Conservation (phyloP, 1,140 invertebrate species). For the honey bee (Apis mellifera) region Amel_HAv3.1 CM009936.2:4101001-4101500, state of each 20-base stretch:
- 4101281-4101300: not conserved
- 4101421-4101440: slow-evolving; percentile 39
- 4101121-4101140: too few species aligned
- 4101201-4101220: too few species aligned
- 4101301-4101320: too few species aligned
- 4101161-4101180: too few species aligned
- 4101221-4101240: too few species aligned
- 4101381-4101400: not conserved
- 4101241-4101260: not conserved
- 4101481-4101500: slow-evolving; percentile 40
- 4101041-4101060: too few species aligned
- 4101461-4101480: not conserved
- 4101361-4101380: not conserved
- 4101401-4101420: slow-evolving; percentile 41
- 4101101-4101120: too few species aligned
- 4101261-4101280: not conserved
- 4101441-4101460: slow-evolving; percentile 38
- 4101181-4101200: too few species aligned
- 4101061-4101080: too few species aligned
- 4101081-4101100: too few species aligned
- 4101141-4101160: too few species aligned
- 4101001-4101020: not conserved
- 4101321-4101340: slow-evolving; percentile 7
- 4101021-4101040: too few species aligned
- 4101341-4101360: slow-evolving; percentile 1